Conservation (phyloP, 2,113 vertebrate genomes). For the Gnathonemus echidnorhynchus region DNA sequence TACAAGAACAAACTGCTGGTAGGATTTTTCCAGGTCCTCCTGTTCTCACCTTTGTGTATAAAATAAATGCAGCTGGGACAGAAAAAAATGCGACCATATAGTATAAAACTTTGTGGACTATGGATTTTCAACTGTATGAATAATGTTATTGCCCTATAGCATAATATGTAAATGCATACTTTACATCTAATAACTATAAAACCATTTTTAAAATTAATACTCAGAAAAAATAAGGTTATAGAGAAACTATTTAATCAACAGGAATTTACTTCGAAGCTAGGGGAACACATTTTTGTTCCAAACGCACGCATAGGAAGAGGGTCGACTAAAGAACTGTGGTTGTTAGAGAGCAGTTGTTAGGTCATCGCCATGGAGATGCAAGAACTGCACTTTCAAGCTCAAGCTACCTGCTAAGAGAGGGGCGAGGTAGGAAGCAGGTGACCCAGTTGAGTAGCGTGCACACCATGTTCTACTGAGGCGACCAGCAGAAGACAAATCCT, state of each 20-base stretch:
- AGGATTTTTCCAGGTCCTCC: conserved; percentile 29
- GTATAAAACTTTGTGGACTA: background rate
- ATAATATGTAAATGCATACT: background rate
- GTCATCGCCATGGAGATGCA: background rate
- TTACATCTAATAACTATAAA: background rate
- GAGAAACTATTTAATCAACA: background rate
- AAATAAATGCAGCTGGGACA: background rate
- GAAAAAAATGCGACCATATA: background rate
- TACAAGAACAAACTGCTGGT: conserved; percentile 98
- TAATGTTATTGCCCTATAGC: background rate
- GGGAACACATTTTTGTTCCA: background rate
- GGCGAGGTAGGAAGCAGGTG: background rate
- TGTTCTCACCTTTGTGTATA: background rate
- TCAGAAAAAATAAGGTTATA: background rate
- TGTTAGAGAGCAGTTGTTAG: background rate
- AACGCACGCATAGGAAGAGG: background rate
- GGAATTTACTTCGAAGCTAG: background rate
- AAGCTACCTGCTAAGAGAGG: background rate
- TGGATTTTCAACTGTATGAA: background rate
- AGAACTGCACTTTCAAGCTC: background rate
- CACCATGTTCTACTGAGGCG: background rate
- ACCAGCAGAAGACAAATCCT: background rate
- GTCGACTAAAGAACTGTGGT: background rate
- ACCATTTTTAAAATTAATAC: background rate
- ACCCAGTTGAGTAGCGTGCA: background rate